phyloP scores from a whole-genome alignment of 2,797 vertebrate species.

The Sternotherus odoratus region DNA sequence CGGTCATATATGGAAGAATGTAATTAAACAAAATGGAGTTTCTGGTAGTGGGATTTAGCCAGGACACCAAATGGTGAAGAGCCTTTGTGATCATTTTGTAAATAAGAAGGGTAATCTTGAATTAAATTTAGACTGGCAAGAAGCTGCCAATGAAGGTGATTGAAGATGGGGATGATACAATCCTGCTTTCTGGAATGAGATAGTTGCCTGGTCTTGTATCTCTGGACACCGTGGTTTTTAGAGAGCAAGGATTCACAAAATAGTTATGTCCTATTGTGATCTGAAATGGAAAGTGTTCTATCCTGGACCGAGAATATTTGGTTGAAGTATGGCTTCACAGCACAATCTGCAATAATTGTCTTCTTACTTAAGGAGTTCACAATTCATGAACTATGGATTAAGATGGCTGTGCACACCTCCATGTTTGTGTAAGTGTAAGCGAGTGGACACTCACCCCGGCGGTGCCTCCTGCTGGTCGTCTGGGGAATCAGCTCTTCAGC shows the following conservation, averaged over 20 bases:
- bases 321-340: not conserved
- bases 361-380: not conserved
- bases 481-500: too few relatives aligned
- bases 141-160: not conserved
- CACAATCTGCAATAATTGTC: not conserved
- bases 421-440: too few relatives aligned
- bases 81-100: not conserved
- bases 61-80: not conserved
- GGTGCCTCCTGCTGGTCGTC: too few relatives aligned
- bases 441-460: too few relatives aligned
- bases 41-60: not conserved
- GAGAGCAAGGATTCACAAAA: not conserved
- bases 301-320: not conserved
- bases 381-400: not conserved
- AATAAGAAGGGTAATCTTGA: not conserved
- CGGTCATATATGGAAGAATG: too few relatives aligned
- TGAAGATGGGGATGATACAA: not conserved
- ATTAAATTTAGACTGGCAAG: not conserved
- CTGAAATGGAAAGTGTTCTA: not conserved
- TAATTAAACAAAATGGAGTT: conserved; percentile 11
- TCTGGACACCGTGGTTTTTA: not conserved
- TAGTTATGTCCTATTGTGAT: not conserved
- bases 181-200: not conserved
- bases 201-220: not conserved
- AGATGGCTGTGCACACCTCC: not conserved